Percentiles rank a stretch among this genome's conserved stretches.
Conservation (phyloP, 2,888 invertebrate species). For the Drosophila pseudotalamancana region DNA sequence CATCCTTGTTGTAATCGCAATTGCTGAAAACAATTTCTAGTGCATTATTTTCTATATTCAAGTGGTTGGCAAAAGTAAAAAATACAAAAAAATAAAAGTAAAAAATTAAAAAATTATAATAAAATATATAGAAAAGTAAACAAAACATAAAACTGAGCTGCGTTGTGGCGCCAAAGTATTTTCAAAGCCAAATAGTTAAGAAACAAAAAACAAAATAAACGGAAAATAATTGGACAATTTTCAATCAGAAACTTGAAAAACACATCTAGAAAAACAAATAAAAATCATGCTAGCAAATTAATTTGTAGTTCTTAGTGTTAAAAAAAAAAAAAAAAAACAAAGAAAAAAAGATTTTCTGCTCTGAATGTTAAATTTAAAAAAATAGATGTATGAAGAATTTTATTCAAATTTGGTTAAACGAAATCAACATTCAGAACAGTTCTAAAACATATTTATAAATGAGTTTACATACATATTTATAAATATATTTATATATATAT, state of each 20-base stretch:
- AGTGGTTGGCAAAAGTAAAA: slow-evolving; percentile 50
- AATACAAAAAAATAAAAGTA: background rate
- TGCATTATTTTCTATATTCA: slow-evolving; percentile 44
- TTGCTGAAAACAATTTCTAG: slow-evolving; percentile 62
- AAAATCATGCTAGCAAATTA: slow-evolving; percentile 44
- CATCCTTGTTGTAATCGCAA: slow-evolving; percentile 71
- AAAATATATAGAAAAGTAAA: background rate
- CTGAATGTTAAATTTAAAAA: background rate
- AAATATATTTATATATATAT: slow-evolving; percentile 15
- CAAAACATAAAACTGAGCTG: slow-evolving; percentile 55
- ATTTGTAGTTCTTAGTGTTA: slow-evolving; percentile 38
- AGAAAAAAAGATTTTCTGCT: background rate
- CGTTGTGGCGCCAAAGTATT: slow-evolving; percentile 71
- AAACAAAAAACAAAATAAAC: slow-evolving; percentile 31
- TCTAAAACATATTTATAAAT: background rate
- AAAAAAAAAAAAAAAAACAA: slow-evolving; percentile 13
- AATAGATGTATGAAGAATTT: too few species aligned
- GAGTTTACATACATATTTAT: background rate
- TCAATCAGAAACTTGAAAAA: slow-evolving; percentile 23
- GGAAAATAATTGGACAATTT: slow-evolving; percentile 19
- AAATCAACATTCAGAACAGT: background rate
- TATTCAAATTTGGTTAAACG: background rate
- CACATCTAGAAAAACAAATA: slow-evolving; percentile 32
- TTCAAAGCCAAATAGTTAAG: slow-evolving; percentile 82
- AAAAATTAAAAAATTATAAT: background rate